phyloP scores from a whole-genome alignment of 1,140 invertebrate genomes.

The Zaprionus tsacasi region DNA sequence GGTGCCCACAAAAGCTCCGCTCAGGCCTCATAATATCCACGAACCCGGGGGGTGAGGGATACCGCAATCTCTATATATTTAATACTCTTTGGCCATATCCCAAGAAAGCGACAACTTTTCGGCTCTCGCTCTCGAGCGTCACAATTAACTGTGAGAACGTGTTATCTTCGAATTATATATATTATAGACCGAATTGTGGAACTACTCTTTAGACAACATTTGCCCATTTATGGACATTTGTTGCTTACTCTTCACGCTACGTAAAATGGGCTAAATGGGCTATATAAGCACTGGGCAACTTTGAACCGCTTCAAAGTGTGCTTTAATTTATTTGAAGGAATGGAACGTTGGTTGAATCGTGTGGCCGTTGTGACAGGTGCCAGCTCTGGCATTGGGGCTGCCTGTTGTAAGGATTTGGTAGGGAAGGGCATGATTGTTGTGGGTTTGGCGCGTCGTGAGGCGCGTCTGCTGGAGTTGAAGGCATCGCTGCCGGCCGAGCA shows the following conservation, averaged over 20 bases:
- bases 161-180: not conserved
- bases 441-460: slow-evolving; percentile 87
- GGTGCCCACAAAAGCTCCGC: no score
- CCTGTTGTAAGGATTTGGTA: slow-evolving; percentile 71
- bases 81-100: no score
- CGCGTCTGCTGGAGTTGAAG: slow-evolving; percentile 84
- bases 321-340: slow-evolving; percentile 1
- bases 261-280: not conserved
- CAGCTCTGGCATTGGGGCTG: slow-evolving; percentile 29
- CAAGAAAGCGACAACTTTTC: no score
- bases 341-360: slow-evolving; percentile 50
- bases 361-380: slow-evolving; percentile 37
- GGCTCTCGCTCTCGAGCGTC: not conserved
- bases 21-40: no score
- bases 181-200: not conserved
- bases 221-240: slow-evolving; percentile 13
- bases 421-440: slow-evolving; percentile 87
- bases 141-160: not conserved
- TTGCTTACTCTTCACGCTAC: not conserved
- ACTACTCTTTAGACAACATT: not conserved
- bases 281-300: no score
- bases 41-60: no score
- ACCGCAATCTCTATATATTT: no score
- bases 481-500: slow-evolving; percentile 38
- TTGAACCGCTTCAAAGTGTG: not conserved